Evolutionary conservation across 2,113 vertebrate species (phyloP).

Genomic region (Callocephalon fimbriatum): DNA sequence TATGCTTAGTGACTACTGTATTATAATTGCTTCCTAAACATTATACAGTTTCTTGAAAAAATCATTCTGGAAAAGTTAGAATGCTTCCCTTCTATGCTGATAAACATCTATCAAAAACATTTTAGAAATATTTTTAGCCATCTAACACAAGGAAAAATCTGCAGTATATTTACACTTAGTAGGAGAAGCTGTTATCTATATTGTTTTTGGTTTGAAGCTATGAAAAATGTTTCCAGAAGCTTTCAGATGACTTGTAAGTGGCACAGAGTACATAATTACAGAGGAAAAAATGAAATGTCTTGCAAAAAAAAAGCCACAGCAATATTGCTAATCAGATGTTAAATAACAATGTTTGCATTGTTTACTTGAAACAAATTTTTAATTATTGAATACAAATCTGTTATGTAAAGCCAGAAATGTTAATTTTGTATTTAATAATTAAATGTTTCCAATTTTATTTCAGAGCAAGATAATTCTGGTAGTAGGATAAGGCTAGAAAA

Average conservation of each 20-base stretch:
- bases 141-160: background rate
- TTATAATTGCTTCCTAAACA: background rate
- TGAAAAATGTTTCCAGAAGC: background rate
- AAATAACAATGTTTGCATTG: background rate
- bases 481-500: background rate
- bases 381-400: slow-evolving; percentile 4
- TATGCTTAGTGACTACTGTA: background rate
- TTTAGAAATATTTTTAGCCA: background rate
- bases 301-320: background rate
- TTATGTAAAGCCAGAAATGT: background rate
- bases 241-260: background rate
- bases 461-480: background rate
- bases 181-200: background rate
- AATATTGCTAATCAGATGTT: background rate
- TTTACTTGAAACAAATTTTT: background rate
- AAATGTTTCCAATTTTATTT: background rate
- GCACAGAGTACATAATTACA: background rate
- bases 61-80: background rate
- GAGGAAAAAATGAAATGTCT: background rate
- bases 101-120: background rate
- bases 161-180: background rate
- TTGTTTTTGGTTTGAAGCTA: background rate
- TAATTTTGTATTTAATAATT: background rate
- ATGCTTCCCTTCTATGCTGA: background rate
- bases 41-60: background rate